These are phyloP conservation scores for Nothoprocta perdicaria DNA, from an alignment of 2,113 vertebrate species.

Conservation along the genomic window DNA sequence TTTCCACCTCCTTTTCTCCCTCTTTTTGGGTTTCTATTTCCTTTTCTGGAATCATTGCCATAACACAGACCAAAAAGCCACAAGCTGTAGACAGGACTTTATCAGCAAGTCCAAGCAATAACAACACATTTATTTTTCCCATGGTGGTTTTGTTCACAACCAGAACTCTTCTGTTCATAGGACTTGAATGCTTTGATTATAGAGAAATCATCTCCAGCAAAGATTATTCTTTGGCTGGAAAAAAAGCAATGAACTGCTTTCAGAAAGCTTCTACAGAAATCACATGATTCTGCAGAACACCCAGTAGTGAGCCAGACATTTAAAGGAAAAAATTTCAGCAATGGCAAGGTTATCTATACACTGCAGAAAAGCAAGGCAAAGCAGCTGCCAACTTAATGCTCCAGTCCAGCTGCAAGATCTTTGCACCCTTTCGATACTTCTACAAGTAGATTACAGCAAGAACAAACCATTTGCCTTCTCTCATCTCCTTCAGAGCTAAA, in stretches of 20 bases:
- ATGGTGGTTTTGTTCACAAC: background rate
- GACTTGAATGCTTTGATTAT: constrained; percentile 1
- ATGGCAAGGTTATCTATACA: background rate
- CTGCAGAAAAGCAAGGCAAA: background rate
- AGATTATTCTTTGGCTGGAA: constrained; percentile 16
- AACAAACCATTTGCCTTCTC: background rate
- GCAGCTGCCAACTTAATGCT: background rate
- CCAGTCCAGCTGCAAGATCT: background rate
- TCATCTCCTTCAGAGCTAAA: background rate
- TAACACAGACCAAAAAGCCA: background rate
- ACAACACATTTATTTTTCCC: background rate
- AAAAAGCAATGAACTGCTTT: background rate
- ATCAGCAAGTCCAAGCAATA: background rate
- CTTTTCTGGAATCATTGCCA: background rate
- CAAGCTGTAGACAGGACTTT: background rate
- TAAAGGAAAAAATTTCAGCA: background rate
- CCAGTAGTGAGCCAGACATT: background rate
- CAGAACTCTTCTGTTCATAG: background rate
- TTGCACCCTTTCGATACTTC: background rate
- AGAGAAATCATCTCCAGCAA: background rate
- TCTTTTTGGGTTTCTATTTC: background rate
- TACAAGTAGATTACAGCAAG: too few species aligned
- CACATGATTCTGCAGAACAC: background rate
- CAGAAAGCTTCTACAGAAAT: constrained; percentile 27
- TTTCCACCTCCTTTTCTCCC: background rate